A percentile compares a stretch with the other conserved stretches of the same genome.
Evolutionary conservation across 2,888 invertebrate species (phyloP).

Genomic region (Cordilura impudica): DNA sequence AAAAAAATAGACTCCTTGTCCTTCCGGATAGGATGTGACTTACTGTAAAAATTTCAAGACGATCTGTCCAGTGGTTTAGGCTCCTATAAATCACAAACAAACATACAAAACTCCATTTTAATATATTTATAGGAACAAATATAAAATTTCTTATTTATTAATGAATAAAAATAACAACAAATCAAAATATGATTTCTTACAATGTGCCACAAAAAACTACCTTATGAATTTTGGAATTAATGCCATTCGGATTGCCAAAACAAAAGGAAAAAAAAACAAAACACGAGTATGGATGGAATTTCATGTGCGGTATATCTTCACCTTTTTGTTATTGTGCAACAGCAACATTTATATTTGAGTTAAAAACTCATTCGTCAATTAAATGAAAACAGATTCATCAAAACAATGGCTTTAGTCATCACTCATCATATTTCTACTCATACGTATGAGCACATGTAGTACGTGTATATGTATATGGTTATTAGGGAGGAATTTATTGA

Average conservation of each 20-base stretch:
- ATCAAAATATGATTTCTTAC: background rate
- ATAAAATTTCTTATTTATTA: background rate
- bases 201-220: background rate
- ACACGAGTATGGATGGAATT: no score
- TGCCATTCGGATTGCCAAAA: background rate
- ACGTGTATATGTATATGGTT: background rate
- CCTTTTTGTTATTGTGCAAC: slow-evolving; percentile 36
- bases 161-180: background rate
- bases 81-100: no score
- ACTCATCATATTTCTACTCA: slow-evolving; percentile 47
- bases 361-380: slow-evolving; percentile 76
- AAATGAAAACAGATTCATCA: slow-evolving; percentile 74
- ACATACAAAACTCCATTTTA: no score
- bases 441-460: background rate
- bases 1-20: no score
- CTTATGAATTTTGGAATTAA: background rate
- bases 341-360: slow-evolving; percentile 63
- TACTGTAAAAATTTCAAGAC: no score
- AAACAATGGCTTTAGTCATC: slow-evolving; percentile 68
- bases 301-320: background rate
- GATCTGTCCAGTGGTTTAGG: no score
- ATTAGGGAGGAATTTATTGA: background rate
- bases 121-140: background rate
- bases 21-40: no score
- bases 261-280: no score